phyloP scores from a whole-genome alignment of 2,888 invertebrate species.

The Sceliomorpha sp. region DNA sequence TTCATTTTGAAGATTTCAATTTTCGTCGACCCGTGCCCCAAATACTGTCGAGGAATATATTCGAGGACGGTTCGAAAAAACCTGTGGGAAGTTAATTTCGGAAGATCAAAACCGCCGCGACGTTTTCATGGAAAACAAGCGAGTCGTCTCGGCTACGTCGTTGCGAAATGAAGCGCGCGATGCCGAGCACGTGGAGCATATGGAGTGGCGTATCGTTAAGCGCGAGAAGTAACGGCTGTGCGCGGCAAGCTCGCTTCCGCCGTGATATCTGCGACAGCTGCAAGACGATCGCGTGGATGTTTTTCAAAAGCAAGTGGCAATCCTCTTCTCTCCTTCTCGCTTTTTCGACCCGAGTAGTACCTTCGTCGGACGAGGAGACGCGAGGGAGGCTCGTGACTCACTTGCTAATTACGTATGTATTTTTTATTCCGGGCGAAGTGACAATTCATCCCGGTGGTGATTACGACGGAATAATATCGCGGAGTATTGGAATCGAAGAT shows the following conservation, averaged over 20 bases:
- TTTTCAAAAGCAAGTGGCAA: conserved; percentile 32
- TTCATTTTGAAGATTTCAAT: too few relatives aligned
- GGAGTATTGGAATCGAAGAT: too few relatives aligned
- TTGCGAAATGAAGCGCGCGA: conserved; percentile 39
- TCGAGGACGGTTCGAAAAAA: too few relatives aligned
- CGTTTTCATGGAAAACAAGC: conserved; percentile 37
- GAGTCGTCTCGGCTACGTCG: conserved; percentile 20
- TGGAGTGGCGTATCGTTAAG: conserved; percentile 62
- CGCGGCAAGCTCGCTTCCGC: conserved; percentile 57
- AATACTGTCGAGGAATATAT: too few relatives aligned
- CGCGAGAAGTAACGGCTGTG: conserved; percentile 69
- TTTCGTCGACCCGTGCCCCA: too few relatives aligned
- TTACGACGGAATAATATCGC: too few relatives aligned
- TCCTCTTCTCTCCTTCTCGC: conserved; percentile 16
- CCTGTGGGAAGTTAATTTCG: conserved; percentile 42
- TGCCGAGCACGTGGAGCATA: conserved; percentile 42
- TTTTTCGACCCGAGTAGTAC: background rate
- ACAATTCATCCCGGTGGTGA: too few relatives aligned
- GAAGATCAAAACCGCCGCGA: conserved; percentile 28
- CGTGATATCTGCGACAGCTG: conserved; percentile 68
- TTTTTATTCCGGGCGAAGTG: too few relatives aligned
- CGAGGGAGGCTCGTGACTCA: too few relatives aligned
- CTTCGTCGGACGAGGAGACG: background rate
- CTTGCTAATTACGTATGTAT: too few relatives aligned
- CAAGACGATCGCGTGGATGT: conserved; percentile 65